Percentiles rank a stretch among this genome's conserved stretches.
Evolutionary conservation across 2,797 vertebrate species (phyloP).

Genomic region (Tapirus indicus): DNA sequence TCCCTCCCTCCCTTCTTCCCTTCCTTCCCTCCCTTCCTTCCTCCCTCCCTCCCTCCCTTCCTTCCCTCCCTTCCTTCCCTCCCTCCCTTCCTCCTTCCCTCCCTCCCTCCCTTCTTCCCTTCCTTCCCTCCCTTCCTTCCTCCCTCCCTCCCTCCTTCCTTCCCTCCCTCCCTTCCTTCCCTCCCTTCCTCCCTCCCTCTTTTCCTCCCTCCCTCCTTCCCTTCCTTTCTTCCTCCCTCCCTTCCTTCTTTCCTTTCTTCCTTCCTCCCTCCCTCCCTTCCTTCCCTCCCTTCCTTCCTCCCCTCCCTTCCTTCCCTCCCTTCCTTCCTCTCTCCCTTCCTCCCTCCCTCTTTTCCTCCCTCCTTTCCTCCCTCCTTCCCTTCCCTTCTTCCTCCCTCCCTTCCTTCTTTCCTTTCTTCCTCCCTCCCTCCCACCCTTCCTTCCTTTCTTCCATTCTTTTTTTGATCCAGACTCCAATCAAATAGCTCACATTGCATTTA

Average conservation of each 20-base stretch:
- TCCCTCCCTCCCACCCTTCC: too few species aligned
- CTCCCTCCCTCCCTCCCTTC: too few species aligned
- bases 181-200: too few species aligned
- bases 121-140: background rate
- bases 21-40: too few species aligned
- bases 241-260: too few species aligned
- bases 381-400: too few species aligned
- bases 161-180: too few species aligned
- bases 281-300: too few species aligned
- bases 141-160: background rate
- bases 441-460: background rate
- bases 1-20: background rate
- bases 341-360: background rate
- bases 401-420: too few species aligned
- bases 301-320: too few species aligned
- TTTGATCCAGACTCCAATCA: background rate
- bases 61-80: too few species aligned
- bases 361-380: background rate
- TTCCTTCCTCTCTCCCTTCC: background rate
- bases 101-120: background rate
- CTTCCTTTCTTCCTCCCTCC: background rate
- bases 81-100: background rate
- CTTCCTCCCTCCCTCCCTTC: background rate
- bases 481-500: background rate
- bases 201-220: too few species aligned